A percentile compares a stretch with the other conserved stretches of the same genome.
phyloP scores from a whole-genome alignment of 2,797 vertebrate genomes.

The Mormyrops boulengeri region DNA sequence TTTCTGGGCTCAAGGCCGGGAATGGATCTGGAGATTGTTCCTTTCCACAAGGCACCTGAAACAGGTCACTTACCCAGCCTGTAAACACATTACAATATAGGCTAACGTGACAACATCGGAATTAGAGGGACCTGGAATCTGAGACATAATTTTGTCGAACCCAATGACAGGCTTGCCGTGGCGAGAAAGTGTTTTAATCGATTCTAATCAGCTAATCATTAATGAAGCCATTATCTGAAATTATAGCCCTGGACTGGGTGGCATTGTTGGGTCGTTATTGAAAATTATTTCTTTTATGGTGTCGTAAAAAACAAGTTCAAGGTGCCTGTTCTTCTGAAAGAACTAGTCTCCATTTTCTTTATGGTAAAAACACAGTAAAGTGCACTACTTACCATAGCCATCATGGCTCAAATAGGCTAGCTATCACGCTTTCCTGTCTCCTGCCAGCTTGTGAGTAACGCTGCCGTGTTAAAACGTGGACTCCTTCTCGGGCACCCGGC shows the following conservation, averaged over 20 bases:
- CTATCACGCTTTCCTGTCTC: neutral
- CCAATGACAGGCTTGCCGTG: neutral
- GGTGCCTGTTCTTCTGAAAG: neutral
- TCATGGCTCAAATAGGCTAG: neutral
- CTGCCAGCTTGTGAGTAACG: neutral
- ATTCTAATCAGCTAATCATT: slow-evolving; percentile 6
- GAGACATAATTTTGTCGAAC: neutral
- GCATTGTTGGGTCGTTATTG: neutral
- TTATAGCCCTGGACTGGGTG: neutral
- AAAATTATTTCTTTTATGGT: neutral
- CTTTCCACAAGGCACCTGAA: neutral
- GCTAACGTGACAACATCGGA: neutral
- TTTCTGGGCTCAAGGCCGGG: neutral
- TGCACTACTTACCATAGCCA: neutral
- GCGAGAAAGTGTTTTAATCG: slow-evolving; percentile 11
- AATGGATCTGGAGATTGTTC: neutral
- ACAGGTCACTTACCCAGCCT: neutral
- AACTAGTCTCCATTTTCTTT: neutral
- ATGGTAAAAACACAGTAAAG: neutral
- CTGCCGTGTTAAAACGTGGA: neutral
- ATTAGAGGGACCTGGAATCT: neutral
- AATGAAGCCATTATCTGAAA: slow-evolving; percentile 4
- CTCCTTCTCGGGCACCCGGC: neutral
- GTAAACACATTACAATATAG: neutral
- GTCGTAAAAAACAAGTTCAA: neutral